These are phyloP conservation scores for Prosapia bicincta DNA, from an alignment of 2,888 invertebrate genomes.

Conservation along the genomic window DNA sequence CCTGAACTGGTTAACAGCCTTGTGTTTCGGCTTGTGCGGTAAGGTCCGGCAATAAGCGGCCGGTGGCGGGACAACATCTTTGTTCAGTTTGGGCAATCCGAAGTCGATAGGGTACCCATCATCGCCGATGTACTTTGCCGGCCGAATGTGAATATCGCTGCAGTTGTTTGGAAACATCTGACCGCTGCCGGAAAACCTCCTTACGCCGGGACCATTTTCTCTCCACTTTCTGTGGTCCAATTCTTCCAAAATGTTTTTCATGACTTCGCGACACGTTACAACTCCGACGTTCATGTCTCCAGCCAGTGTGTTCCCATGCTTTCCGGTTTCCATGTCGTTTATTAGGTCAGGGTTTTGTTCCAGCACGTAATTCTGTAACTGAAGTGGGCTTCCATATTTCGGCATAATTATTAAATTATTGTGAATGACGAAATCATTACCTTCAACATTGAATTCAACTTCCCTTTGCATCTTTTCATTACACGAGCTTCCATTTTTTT, in stretches of 20 bases:
- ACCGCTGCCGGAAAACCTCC: constrained; percentile 42
- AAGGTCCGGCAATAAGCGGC: constrained; percentile 61
- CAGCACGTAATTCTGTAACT: constrained; percentile 23
- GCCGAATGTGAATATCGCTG: constrained; percentile 70
- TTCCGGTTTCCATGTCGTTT: constrained; percentile 67
- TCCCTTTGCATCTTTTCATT: constrained; percentile 50
- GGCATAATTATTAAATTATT: constrained; percentile 31
- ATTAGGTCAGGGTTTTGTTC: constrained; percentile 79
- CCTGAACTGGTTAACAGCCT: constrained; percentile 41
- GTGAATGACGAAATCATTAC: constrained; percentile 34
- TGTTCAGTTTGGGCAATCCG: constrained; percentile 63
- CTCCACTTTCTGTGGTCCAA: constrained; percentile 41
- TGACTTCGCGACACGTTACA: background rate
- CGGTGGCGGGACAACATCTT: constrained; percentile 34
- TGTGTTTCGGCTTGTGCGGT: constrained; percentile 61
- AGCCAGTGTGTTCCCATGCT: too few relatives aligned
- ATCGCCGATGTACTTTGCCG: constrained; percentile 66
- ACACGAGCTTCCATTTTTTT: constrained; percentile 52
- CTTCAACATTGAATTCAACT: constrained; percentile 36
- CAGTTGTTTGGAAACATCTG: constrained; percentile 53
- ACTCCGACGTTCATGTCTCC: background rate
- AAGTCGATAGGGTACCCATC: constrained; percentile 79
- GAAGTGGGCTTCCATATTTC: constrained; percentile 11
- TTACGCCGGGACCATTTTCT: background rate
- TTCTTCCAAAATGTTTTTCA: constrained; percentile 12